These are phyloP conservation scores for Galeruca laticollis DNA, from an alignment of 2,888 invertebrate species.

Conservation along the genomic window DNA sequence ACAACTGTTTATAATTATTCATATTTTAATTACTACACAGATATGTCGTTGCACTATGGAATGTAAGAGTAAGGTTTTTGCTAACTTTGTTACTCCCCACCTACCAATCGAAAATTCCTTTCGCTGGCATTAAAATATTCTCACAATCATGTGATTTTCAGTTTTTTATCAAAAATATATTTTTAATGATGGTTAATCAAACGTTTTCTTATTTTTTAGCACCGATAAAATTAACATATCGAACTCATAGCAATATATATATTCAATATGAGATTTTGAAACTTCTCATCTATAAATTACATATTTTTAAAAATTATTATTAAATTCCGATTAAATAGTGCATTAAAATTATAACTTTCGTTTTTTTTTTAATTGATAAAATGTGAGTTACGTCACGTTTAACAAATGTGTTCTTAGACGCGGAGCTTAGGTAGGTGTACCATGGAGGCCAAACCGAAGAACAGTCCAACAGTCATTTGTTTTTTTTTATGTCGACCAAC, in stretches of 20 bases:
- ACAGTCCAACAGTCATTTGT: no score
- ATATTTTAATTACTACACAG: no score
- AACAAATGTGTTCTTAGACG: slow-evolving; percentile 11
- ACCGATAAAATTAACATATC: no score
- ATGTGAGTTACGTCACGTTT: slow-evolving; percentile 14
- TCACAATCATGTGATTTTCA: background rate
- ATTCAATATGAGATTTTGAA: no score
- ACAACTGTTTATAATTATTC: no score
- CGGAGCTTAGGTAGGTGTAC: slow-evolving; percentile 26
- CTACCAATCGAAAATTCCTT: background rate
- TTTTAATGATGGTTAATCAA: background rate
- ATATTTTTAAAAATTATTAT: background rate
- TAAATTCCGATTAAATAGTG: background rate
- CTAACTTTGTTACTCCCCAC: background rate
- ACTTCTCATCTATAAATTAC: no score
- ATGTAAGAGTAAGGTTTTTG: background rate
- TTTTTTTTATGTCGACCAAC: background rate
- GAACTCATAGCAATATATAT: no score
- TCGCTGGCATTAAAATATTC: background rate
- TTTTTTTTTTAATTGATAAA: background rate
- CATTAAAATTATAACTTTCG: background rate
- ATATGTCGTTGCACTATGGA: background rate
- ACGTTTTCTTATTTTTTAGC: background rate
- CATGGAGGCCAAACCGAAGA: slow-evolving; percentile 23
- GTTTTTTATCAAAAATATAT: background rate